Percentiles rank a stretch among this genome's conserved stretches.
These are phyloP conservation scores for Meghimatium bilineatum DNA, from an alignment of 2,888 invertebrate species.

Conservation along the genomic window DNA sequence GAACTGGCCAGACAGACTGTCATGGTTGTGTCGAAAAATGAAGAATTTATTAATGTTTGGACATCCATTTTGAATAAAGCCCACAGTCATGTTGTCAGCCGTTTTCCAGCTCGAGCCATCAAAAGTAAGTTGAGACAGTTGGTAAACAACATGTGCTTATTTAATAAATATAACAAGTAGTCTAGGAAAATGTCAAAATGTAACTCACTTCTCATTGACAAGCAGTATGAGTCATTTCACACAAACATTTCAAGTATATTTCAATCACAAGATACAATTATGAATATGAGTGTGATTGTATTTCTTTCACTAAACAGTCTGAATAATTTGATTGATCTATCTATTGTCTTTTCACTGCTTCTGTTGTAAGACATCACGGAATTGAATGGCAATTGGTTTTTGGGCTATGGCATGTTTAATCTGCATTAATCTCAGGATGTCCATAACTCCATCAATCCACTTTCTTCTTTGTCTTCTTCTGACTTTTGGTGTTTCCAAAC, in stretches of 20 bases:
- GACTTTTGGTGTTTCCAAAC: no score
- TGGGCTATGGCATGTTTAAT: no score
- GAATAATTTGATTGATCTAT: no score
- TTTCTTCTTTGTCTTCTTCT: no score
- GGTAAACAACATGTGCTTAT: not conserved
- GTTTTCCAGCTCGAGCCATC: slow-evolving; percentile 53
- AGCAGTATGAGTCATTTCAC: not conserved
- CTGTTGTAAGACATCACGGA: no score
- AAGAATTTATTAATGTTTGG: slow-evolving; percentile 68
- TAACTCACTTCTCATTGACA: not conserved
- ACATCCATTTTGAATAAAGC: slow-evolving; percentile 63
- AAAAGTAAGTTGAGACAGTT: slow-evolving; percentile 40
- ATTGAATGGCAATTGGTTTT: no score
- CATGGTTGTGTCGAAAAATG: slow-evolving; percentile 60
- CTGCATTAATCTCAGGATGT: no score
- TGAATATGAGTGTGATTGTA: no score
- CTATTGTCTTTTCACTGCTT: no score
- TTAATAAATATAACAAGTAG: not conserved
- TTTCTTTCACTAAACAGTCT: no score
- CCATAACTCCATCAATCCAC: no score
- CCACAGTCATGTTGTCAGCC: slow-evolving; percentile 60
- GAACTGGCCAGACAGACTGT: slow-evolving; percentile 56
- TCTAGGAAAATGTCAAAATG: not conserved
- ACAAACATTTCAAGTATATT: not conserved
- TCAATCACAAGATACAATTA: no score